Evolutionary conservation across 2,113 vertebrate genomes (phyloP).

Genomic region (Bothrops jararaca): DNA sequence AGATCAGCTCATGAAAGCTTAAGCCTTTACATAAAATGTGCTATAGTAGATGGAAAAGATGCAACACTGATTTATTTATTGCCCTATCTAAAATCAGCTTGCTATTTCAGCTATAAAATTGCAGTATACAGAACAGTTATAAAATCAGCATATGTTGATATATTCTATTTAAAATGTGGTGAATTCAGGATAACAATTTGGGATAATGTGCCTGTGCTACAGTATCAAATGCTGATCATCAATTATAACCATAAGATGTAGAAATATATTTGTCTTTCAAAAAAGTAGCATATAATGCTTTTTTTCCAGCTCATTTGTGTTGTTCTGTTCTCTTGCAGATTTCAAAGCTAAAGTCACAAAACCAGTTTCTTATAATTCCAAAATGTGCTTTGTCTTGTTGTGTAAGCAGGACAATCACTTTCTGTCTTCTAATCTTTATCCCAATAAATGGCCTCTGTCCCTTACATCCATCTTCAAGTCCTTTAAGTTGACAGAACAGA

Average conservation of each 20-base stretch:
- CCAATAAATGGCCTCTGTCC: background rate
- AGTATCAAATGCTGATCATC: background rate
- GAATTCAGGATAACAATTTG: background rate
- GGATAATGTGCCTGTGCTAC: background rate
- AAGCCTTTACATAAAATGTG: background rate
- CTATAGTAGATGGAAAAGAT: background rate
- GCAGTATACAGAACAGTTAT: background rate
- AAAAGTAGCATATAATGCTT: background rate
- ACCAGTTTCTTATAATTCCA: background rate
- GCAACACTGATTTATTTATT: background rate
- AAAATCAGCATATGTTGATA: background rate
- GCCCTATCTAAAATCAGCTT: background rate
- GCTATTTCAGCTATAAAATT: background rate
- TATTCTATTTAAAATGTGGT: background rate
- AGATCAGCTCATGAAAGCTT: background rate
- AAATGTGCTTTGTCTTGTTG: background rate
- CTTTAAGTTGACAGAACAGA: background rate
- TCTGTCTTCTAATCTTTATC: background rate
- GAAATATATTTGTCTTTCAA: background rate
- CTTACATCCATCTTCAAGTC: background rate
- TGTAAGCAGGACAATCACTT: background rate
- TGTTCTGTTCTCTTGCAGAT: background rate
- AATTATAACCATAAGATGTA: background rate
- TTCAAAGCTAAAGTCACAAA: background rate
- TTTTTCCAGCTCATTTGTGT: background rate